Percentiles rank a stretch among this genome's conserved stretches.
phyloP scores from a whole-genome alignment of 2,797 vertebrate genomes.

The Sebastes diaconus region DNA sequence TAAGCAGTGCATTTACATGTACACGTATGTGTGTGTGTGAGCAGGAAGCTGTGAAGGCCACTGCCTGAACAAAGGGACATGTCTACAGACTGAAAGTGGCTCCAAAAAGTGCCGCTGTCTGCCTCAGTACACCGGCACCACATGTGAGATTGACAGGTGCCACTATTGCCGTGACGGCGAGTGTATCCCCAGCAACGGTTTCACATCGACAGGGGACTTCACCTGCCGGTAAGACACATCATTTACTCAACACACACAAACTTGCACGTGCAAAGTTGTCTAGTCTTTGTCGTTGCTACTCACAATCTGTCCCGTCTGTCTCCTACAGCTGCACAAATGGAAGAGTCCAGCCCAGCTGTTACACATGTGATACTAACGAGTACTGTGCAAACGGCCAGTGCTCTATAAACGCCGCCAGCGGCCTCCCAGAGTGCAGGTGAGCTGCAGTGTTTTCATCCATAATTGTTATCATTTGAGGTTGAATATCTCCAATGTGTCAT shows the following conservation, averaged over 20 bases:
- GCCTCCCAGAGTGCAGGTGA: slow-evolving; percentile 93
- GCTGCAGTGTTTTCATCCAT: slow-evolving; percentile 13
- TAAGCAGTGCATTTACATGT: background rate
- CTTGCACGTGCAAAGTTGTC: rapidly evolving
- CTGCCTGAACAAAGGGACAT: slow-evolving; percentile 89
- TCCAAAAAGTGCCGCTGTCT: slow-evolving; percentile 88
- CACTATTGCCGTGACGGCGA: slow-evolving; percentile 86
- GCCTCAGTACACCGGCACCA: slow-evolving; percentile 82
- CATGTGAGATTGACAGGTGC: slow-evolving; percentile 90
- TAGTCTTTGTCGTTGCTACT: background rate
- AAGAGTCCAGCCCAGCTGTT: slow-evolving; percentile 88
- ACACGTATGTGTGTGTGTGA: slow-evolving; percentile 37
- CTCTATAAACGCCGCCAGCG: slow-evolving; percentile 82
- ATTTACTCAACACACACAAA: background rate
- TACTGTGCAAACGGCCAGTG: slow-evolving; percentile 93
- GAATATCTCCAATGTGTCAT: background rate
- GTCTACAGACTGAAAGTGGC: slow-evolving; percentile 83
- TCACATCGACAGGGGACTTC: slow-evolving; percentile 85
- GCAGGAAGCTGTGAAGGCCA: slow-evolving; percentile 89
- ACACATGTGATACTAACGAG: slow-evolving; percentile 86
- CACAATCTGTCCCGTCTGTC: background rate
- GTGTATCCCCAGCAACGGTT: slow-evolving; percentile 80
- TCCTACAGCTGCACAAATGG: slow-evolving; percentile 86
- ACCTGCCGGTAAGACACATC: slow-evolving; percentile 85
- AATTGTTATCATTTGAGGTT: background rate